Base-by-base conservation (phyloP, 2,888 invertebrate species). In the Lissocephala sabroskyi region DNA sequence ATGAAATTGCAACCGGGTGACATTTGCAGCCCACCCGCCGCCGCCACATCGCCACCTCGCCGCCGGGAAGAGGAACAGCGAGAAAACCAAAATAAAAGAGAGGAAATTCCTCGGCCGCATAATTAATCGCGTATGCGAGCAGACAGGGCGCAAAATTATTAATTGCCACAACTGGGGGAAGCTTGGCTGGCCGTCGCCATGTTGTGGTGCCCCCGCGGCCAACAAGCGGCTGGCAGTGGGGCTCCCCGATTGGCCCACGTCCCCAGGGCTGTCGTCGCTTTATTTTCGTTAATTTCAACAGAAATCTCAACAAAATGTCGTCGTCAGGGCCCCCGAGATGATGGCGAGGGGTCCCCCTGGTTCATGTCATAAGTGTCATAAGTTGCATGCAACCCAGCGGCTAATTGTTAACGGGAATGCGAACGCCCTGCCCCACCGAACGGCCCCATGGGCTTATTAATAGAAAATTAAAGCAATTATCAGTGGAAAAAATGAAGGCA, bases 121-220 rank as follows among this genome's bases (percentile, higher is more conserved):
- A 83, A 82, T 83, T 82, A 82, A 82, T 83, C 79, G 82, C 77
- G 82, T 70, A 76, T 81, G 79, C 71, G 70, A 70, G 63, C 79
- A 52, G 48, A 51, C 55, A 41, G 23, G 41, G 40, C 39, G 52
- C 41, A 59, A 79, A 79, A 81, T 82, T 83, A 83, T 82, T 82
- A 82, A 83, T 82, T 82, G 80, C 80, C 73, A 75, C 73, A 74
- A 74, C 79, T 74, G 73, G 68, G 71, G 23, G 14, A 14, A 36
- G n/a, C n/a, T n/a, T 32, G 28, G 13, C 26, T 18, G 13, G 73
- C 77, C 79, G 71, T 73, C 71, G 71, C 71, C 71, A 71, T 78
- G 71, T 71, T 73, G n/a, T n/a, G n/a, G n/a, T 66, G 76, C 10
- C 35, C 16, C 35, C 17, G 14, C 10, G 3, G 23, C 13, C 33